A percentile compares a stretch with the other conserved stretches of the same genome.
Evolutionary conservation across 1,140 invertebrate genomes (phyloP).

Genomic region (Caerostris extrusa): DNA sequence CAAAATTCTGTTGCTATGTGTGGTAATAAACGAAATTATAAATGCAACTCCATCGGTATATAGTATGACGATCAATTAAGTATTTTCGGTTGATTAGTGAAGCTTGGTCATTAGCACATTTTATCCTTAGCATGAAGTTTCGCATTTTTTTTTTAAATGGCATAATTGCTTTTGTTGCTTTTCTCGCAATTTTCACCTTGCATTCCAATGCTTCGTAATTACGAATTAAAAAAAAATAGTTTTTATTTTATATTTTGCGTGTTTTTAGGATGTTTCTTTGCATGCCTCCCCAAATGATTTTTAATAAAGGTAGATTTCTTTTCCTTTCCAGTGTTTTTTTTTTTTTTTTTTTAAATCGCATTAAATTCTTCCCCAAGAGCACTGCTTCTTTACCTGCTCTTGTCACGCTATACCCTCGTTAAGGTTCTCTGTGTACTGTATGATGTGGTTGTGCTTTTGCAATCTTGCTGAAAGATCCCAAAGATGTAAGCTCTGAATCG

Average conservation of each 20-base stretch:
- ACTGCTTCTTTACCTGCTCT: neutral
- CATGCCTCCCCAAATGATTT: neutral
- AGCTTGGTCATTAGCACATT: no score
- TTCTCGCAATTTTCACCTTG: neutral
- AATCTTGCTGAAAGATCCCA: neutral
- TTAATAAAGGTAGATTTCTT: neutral
- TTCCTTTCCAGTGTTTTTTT: no score
- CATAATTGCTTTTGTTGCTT: no score
- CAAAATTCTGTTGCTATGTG: no score
- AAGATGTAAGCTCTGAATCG: neutral
- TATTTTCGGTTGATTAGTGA: no score
- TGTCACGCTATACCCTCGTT: conserved; percentile 53
- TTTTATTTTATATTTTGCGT: neutral
- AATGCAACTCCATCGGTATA: no score
- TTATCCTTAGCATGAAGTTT: no score
- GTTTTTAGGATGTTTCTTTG: neutral
- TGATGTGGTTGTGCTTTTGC: neutral
- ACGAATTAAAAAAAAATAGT: neutral
- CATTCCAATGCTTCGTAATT: neutral
- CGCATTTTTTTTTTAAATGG: no score
- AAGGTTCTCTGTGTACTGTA: neutral
- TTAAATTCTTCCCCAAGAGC: neutral
- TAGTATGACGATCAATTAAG: no score
- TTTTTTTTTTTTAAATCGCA: neutral
- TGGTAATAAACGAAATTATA: no score